phyloP scores from a whole-genome alignment of 2,888 invertebrate genomes.

The Drepana falcataria region DNA sequence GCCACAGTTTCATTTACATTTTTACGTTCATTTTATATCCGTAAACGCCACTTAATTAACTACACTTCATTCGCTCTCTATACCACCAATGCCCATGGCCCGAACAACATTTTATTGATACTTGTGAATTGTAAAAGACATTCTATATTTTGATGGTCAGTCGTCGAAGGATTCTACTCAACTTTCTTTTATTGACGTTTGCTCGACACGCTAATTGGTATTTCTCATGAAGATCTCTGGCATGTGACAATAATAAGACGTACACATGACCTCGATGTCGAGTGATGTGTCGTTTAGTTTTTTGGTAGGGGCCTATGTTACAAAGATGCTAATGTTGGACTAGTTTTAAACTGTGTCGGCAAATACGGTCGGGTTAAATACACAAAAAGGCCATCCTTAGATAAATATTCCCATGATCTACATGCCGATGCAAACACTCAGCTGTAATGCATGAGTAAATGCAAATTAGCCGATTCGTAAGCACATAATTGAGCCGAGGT shows the following conservation, averaged over 20 bases:
- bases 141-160: constrained; percentile 21
- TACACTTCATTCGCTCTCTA: constrained; percentile 18
- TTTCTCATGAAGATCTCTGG: constrained; percentile 43
- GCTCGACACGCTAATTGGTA: constrained; percentile 48
- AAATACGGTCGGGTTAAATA: constrained; percentile 17
- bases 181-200: constrained; percentile 52
- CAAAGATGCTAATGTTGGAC: neutral
- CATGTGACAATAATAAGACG: constrained; percentile 36
- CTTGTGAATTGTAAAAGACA: constrained; percentile 29
- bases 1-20: constrained; percentile 49
- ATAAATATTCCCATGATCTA: neutral
- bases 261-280: constrained; percentile 49
- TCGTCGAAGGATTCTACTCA: constrained; percentile 25
- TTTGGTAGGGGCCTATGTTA: constrained; percentile 16
- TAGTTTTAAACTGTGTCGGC: constrained; percentile 3
- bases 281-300: constrained; percentile 30
- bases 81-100: constrained; percentile 17
- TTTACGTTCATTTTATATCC: constrained; percentile 38
- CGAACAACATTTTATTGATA: constrained; percentile 28
- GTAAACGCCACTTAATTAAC: constrained; percentile 41
- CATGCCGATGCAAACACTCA: neutral
- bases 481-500: no score
- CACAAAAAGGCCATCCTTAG: constrained; percentile 1
- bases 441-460: no score
- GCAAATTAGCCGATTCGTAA: no score